Evolutionary conservation across 2,113 vertebrate species (phyloP).

Genomic region (Ibidorhyncha struthersii): DNA sequence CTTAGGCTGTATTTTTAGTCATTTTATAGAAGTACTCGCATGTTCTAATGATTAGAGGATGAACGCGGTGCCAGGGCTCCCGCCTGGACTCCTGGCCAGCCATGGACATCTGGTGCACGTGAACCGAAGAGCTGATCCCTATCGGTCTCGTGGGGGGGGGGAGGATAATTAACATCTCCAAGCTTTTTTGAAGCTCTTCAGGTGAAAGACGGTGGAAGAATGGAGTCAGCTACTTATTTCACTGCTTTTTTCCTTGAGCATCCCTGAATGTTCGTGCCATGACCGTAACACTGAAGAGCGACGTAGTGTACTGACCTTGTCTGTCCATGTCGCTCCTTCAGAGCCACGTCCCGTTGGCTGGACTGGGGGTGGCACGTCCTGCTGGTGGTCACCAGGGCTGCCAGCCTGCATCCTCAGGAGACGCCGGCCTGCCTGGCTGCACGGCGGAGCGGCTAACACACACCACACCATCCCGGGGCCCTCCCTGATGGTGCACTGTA

Average conservation of each 20-base stretch:
- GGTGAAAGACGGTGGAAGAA: neutral
- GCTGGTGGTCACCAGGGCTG: neutral
- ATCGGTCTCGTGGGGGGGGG: neutral
- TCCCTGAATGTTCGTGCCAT: fast-evolving
- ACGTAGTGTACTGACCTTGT: fast-evolving
- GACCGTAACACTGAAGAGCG: no score
- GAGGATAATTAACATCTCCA: neutral
- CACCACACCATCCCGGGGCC: fast-evolving
- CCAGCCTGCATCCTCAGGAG: neutral
- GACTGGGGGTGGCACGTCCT: fast-evolving
- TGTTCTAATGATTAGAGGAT: neutral
- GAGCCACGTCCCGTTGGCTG: fast-evolving
- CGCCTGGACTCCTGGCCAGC: neutral
- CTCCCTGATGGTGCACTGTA: fast-evolving
- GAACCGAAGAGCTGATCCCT: neutral
- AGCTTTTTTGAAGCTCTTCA: neutral
- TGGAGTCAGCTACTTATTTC: neutral
- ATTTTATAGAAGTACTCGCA: neutral
- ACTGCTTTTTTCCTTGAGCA: neutral
- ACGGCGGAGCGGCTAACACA: no score
- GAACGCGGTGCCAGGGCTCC: neutral
- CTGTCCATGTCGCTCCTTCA: fast-evolving
- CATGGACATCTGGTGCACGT: fast-evolving
- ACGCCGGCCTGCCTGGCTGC: neutral
- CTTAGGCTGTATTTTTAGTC: neutral